Evolutionary conservation across 2,113 vertebrate genomes (phyloP), one percentile per base, ranked within the genome.

Genomic region (Toxotes jaculatrix): DNA sequence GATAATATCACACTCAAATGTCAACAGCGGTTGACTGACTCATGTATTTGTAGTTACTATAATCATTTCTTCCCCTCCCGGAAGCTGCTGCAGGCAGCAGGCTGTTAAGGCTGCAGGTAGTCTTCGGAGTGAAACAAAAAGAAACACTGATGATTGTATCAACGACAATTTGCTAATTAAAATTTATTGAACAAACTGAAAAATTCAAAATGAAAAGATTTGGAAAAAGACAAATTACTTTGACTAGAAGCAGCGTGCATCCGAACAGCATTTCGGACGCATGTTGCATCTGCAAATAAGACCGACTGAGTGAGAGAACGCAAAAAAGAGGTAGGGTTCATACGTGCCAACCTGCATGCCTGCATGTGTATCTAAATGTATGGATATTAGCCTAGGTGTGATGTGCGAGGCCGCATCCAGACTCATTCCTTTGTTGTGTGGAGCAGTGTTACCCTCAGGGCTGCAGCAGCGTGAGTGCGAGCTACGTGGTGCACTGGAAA

Each of bases 401-500:
- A 89, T 65, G 45, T 82, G 57, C 5, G 12, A 80, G 42, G 83
- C 65, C 42, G 56, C 61, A 84, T 88, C 64, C 64, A 85, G 70
- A 82, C 74, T 75, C 55, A 62, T 83, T 79, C 79, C 79, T 93
- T 91, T 93, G 89, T 88, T 91, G 74, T 80, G 77, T 66, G 75
- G n/a, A 66, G 74, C 84, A 64, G 55, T 0, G 40, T 36, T 74
- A 86, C 86, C 88, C 84, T 1, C 49, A 79, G 87, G 89, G 83
- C 74, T 19, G 68, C 61, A 80, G 74, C 86, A 82, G 85, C 42
- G 36, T 75, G 79, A 92, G 89, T 85, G 57, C 49, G 78, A 93
- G 89, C 88, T 82, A 80, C 61, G 69, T 73, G 65, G 82, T 62
- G 77, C 80, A 90, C 82, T 87, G 86, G 82, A 90, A 94, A 93